These are phyloP conservation scores for Mixornis gularis DNA, from an alignment of 2,113 vertebrate species.

Conservation along the genomic window DNA sequence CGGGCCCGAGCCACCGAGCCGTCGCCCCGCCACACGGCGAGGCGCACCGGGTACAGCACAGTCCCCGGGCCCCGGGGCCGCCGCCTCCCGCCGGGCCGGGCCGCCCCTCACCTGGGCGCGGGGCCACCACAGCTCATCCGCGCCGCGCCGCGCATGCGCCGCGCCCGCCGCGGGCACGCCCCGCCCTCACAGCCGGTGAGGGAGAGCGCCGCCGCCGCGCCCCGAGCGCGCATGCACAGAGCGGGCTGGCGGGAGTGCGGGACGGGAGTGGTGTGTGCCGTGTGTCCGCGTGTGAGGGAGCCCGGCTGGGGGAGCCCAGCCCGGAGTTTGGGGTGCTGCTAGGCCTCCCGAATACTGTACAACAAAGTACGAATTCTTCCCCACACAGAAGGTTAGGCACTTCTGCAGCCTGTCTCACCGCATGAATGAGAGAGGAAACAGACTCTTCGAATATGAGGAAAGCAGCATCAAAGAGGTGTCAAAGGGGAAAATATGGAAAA, in stretches of 20 bases:
- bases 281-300: neutral
- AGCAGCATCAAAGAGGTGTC: neutral
- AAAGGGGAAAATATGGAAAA: neutral
- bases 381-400: neutral
- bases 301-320: rapidly evolving
- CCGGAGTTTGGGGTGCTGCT: rapidly evolving
- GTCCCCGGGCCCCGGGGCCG: too few relatives aligned
- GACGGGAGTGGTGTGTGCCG: rapidly evolving
- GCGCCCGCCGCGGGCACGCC: neutral
- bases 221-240: neutral
- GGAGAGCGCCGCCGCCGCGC: neutral
- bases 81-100: neutral
- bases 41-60: neutral
- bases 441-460: neutral
- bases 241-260: neutral
- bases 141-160: neutral
- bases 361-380: rapidly evolving
- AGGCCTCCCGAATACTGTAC: rapidly evolving
- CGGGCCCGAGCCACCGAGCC: neutral
- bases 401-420: neutral
- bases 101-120: neutral
- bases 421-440: neutral
- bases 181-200: neutral
- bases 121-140: too few relatives aligned
- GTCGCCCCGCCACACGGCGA: neutral